Evolutionary conservation across 30 jellyfish, hydroid and myxozoan species (phyloP).

Genomic region (Phacellophora camtschatica): DNA sequence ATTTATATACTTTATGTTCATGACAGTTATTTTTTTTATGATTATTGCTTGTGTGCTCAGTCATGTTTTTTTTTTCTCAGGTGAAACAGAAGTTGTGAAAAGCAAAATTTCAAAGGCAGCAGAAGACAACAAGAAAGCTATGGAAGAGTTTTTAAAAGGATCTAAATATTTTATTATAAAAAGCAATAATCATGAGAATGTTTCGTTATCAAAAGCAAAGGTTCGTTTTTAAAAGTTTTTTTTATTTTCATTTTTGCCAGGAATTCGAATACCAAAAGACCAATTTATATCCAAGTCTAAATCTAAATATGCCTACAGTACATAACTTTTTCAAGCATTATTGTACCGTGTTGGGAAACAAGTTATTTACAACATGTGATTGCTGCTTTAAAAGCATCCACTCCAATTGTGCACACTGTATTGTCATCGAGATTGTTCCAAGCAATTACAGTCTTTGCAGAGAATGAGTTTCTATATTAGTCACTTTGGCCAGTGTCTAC

Average conservation of each 20-base stretch:
- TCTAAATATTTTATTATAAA: constrained; percentile 94
- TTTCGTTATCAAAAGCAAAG: constrained; percentile 94
- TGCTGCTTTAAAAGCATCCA: not conserved
- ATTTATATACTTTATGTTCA: too few relatives aligned
- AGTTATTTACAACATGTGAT: not conserved
- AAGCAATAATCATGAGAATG: constrained; percentile 98
- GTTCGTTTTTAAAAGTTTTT: not conserved
- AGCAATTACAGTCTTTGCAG: not conserved
- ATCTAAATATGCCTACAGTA: not conserved
- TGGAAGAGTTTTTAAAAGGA: constrained; percentile 76
- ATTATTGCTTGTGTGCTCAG: too few relatives aligned
- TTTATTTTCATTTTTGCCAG: not conserved
- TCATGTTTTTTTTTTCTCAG: not conserved
- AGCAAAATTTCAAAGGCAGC: constrained; percentile 58
- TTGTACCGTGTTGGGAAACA: not conserved
- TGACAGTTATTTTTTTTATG: too few relatives aligned
- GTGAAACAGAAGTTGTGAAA: constrained; percentile 32
- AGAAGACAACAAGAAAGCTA: constrained; percentile 67
- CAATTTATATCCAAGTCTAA: too few relatives aligned
- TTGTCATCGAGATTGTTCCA: not conserved
- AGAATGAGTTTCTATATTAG: not conserved
- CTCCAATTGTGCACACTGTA: not conserved
- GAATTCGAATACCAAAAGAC: too few relatives aligned
- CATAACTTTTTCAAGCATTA: constrained; percentile 1
- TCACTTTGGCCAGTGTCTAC: not conserved